A percentile compares a stretch with the other conserved stretches of the same genome.
Evolutionary conservation across 2,797 vertebrate species (phyloP).

Genomic region (Gallinago stenura): DNA sequence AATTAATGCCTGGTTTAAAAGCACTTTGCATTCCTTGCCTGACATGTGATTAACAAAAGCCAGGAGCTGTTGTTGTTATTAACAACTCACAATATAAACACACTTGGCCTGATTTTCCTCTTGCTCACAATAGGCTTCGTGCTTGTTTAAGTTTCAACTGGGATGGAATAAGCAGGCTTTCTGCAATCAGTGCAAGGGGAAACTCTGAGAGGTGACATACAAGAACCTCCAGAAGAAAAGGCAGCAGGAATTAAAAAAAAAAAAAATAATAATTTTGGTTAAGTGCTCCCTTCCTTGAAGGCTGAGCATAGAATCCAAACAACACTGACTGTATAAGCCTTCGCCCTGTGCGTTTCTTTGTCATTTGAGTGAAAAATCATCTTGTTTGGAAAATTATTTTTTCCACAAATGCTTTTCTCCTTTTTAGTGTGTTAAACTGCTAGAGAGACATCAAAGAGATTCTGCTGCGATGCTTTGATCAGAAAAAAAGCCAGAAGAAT

Average conservation of each 20-base stretch:
- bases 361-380: not conserved
- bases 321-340: not conserved
- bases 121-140: not conserved
- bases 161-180: not conserved
- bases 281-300: constrained; percentile 7
- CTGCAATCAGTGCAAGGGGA: not conserved
- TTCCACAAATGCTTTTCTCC: not conserved
- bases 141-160: not conserved
- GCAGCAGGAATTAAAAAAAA: not conserved
- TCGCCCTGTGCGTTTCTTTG: not conserved
- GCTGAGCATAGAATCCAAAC: constrained; percentile 27
- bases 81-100: constrained; percentile 27
- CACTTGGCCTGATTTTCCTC: constrained; percentile 53
- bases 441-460: constrained; percentile 37
- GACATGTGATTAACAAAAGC: not conserved
- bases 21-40: not conserved
- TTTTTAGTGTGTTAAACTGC: not conserved
- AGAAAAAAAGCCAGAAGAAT: not conserved
- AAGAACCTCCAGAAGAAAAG: not conserved
- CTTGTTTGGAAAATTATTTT: constrained; percentile 7
- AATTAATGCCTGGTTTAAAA: constrained; percentile 23
- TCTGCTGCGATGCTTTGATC: constrained; percentile 42
- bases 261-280: not conserved
- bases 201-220: rapidly evolving
- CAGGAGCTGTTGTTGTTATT: constrained; percentile 23